phyloP scores from a whole-genome alignment of 2,113 vertebrate species.

The Pachypanchax playfairii region DNA sequence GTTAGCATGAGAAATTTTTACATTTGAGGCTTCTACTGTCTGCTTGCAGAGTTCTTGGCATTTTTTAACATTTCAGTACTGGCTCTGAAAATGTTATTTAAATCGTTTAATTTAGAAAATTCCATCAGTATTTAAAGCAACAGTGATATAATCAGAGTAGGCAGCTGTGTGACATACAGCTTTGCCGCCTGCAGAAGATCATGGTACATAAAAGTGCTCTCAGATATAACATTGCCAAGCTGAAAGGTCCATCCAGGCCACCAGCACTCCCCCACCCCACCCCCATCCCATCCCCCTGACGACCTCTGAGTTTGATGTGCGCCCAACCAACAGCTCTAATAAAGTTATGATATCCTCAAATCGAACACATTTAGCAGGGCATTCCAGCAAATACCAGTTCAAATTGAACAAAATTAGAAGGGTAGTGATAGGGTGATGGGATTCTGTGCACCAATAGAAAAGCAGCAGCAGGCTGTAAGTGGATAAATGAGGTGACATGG shows the following conservation, averaged over 20 bases:
- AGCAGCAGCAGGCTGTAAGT: slow-evolving; percentile 63
- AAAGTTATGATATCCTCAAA: slow-evolving; percentile 64
- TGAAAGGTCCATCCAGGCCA: slow-evolving; percentile 34
- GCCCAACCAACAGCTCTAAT: slow-evolving; percentile 49
- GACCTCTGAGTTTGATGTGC: slow-evolving; percentile 49
- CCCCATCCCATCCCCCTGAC: no score
- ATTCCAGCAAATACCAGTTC: slow-evolving; percentile 61
- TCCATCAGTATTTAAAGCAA: background rate
- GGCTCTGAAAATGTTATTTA: background rate
- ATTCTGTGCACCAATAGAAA: slow-evolving; percentile 55
- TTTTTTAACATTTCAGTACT: background rate
- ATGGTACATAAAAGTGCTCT: slow-evolving; percentile 42
- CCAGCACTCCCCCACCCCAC: slow-evolving; percentile 15
- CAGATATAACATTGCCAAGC: slow-evolving; percentile 45
- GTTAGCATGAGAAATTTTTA: background rate
- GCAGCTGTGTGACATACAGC: slow-evolving; percentile 13
- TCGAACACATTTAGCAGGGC: slow-evolving; percentile 62
- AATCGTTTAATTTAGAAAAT: slow-evolving; percentile 1
- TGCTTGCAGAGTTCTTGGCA: background rate
- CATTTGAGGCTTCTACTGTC: no score
- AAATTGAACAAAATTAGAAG: slow-evolving; percentile 74
- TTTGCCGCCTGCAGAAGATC: slow-evolving; percentile 20
- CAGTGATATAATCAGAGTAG: background rate
- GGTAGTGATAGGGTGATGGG: slow-evolving; percentile 55
- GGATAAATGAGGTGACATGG: slow-evolving; percentile 65